A percentile compares a stretch with the other conserved stretches of the same genome.
phyloP scores from a whole-genome alignment of 1,140 invertebrate species.

The Microplitis demolitor region DNA sequence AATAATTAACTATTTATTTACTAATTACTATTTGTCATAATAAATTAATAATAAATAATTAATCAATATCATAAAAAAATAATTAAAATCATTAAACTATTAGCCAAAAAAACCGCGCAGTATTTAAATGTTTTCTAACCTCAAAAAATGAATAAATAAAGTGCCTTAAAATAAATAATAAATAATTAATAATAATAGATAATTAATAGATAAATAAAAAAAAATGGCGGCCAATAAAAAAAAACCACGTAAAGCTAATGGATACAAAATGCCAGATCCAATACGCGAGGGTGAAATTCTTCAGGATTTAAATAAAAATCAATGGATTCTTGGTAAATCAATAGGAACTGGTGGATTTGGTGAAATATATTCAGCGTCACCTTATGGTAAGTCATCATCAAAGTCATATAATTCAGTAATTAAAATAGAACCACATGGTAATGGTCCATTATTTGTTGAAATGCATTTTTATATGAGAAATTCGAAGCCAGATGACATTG shows the following conservation, averaged over 20 bases:
- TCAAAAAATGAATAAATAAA: no score
- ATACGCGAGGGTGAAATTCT: constrained; percentile 78
- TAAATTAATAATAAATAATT: no score
- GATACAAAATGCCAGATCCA: constrained; percentile 76
- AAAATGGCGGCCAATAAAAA: constrained; percentile 51
- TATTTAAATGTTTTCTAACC: no score
- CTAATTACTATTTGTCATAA: no score
- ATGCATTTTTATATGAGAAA: constrained; percentile 92
- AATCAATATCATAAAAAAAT: no score
- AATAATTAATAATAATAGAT: no score
- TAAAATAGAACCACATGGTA: constrained; percentile 88
- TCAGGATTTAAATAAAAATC: constrained; percentile 72
- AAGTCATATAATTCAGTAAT: constrained; percentile 68
- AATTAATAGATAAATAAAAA: neutral
- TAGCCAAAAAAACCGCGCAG: no score
- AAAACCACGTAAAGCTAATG: constrained; percentile 65
- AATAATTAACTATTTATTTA: no score
- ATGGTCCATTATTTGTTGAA: constrained; percentile 94
- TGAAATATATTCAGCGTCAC: constrained; percentile 79
- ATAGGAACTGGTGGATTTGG: constrained; percentile 94
- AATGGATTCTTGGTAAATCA: constrained; percentile 85
- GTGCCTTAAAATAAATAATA: no score
- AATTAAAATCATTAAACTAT: no score
- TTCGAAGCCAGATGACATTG: constrained; percentile 79
- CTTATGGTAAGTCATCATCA: constrained; percentile 58